phyloP scores from a whole-genome alignment of 2,888 invertebrate species.

The Embidobia sp. region DNA sequence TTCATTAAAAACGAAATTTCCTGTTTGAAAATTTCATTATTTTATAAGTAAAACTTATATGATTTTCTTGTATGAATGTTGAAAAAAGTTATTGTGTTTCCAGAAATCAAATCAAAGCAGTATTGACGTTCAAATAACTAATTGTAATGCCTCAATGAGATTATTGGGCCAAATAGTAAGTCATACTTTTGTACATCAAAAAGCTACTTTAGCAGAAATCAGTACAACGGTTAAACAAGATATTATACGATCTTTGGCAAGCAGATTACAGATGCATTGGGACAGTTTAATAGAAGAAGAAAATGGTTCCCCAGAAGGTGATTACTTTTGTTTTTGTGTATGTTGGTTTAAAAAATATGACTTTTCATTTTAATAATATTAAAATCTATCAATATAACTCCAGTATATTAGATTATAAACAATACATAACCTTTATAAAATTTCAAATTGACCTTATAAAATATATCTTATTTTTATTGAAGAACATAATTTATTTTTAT shows the following conservation, averaged over 20 bases:
- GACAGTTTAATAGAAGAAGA: constrained; percentile 94
- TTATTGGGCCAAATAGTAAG: constrained; percentile 88
- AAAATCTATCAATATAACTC: too few species aligned
- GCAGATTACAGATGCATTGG: constrained; percentile 95
- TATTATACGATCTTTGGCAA: constrained; percentile 91
- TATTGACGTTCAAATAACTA: constrained; percentile 67
- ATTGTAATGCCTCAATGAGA: constrained; percentile 86
- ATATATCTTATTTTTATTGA: too few species aligned
- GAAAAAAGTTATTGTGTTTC: not conserved
- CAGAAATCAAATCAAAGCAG: constrained; percentile 35
- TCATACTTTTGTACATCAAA: constrained; percentile 90
- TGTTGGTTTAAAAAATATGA: too few species aligned
- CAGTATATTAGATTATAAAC: too few species aligned
- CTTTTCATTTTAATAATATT: too few species aligned
- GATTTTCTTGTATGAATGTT: not conserved
- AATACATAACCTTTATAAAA: too few species aligned
- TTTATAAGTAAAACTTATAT: too few species aligned
- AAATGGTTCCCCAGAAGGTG: constrained; percentile 87
- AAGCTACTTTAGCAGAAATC: constrained; percentile 88
- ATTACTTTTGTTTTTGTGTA: too few species aligned
- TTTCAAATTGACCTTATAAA: too few species aligned
- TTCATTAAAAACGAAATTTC: too few species aligned
- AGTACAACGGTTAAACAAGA: constrained; percentile 90
- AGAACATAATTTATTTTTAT: too few species aligned
- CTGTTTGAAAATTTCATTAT: too few species aligned